phyloP scores from a whole-genome alignment of 92 coral and sea anemone species.

The Hydrozoanthus gracilis region DNA sequence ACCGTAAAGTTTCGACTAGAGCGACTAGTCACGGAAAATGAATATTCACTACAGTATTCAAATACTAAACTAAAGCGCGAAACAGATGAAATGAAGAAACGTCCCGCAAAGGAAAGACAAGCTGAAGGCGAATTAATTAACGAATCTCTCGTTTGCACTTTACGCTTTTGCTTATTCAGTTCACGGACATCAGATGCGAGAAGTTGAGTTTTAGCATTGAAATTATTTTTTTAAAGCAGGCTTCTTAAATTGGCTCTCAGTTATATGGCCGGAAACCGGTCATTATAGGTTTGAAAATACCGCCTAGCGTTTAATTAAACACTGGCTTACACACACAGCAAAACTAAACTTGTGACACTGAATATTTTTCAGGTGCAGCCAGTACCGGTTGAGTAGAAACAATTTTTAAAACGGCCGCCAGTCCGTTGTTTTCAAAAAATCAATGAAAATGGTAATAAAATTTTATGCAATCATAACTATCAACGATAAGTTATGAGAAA shows the following conservation, averaged over 20 bases:
- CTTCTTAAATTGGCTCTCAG: slow-evolving; percentile 37
- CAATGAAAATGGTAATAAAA: slow-evolving; percentile 14
- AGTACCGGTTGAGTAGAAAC: slow-evolving; percentile 37
- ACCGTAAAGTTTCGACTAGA: slow-evolving; percentile 29
- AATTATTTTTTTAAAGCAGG: slow-evolving; percentile 34
- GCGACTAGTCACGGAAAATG: slow-evolving; percentile 25
- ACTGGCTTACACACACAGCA: slow-evolving; percentile 24
- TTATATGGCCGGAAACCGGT: slow-evolving; percentile 49
- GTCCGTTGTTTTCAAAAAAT: slow-evolving; percentile 30
- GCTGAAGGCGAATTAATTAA: slow-evolving; percentile 23
- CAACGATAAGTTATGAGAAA: slow-evolving; percentile 21
- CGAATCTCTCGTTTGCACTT: slow-evolving; percentile 27
- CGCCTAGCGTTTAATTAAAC: slow-evolving; percentile 27
- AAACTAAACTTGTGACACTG: slow-evolving; percentile 36
- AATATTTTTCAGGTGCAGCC: slow-evolving; percentile 34
- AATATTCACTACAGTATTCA: slow-evolving; percentile 38
- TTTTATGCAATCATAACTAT: slow-evolving; percentile 20
- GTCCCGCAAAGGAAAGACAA: slow-evolving; percentile 14
- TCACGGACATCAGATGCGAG: slow-evolving; percentile 38
- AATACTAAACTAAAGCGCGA: slow-evolving; percentile 40
- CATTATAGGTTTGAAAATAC: slow-evolving; percentile 30
- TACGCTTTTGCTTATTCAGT: slow-evolving; percentile 39
- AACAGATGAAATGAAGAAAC: slow-evolving; percentile 34
- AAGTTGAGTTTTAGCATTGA: slow-evolving; percentile 38
- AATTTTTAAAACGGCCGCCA: slow-evolving; percentile 26